Evolutionary conservation across 1,140 invertebrate species (phyloP).

Genomic region (Schlechtendalia chinensis): DNA sequence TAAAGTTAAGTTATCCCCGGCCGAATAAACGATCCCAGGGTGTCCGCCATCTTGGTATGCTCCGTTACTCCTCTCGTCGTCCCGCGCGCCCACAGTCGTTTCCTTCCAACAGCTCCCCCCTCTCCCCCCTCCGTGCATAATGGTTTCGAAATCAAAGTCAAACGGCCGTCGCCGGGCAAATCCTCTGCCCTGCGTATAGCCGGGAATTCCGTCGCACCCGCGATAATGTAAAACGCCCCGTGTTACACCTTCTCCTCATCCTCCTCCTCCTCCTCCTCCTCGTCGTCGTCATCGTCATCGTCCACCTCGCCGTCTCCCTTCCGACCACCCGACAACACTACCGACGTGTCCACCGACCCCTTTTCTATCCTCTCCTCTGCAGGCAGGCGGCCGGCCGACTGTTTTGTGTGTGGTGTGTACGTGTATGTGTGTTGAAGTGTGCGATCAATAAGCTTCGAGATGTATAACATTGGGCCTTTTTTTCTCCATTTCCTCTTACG

Average conservation of each 20-base stretch:
- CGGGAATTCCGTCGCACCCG: conserved; percentile 26
- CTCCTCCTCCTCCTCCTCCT: background rate
- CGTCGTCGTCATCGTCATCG: background rate
- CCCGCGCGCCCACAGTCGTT: background rate
- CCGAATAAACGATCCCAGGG: conserved; percentile 45
- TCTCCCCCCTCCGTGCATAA: background rate
- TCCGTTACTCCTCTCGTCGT: conserved; percentile 27
- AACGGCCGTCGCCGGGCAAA: conserved; percentile 45
- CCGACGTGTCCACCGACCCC: conserved; percentile 14
- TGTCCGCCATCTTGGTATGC: conserved; percentile 42
- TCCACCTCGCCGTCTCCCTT: background rate
- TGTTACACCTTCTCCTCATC: conserved; percentile 5
- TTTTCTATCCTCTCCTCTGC: background rate
- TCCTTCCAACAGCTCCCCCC: background rate
- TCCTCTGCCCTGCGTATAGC: conserved; percentile 24
- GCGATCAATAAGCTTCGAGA: conserved; percentile 45
- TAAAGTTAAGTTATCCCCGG: conserved; percentile 46
- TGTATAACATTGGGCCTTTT: conserved; percentile 22
- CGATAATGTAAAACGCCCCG: conserved; percentile 49
- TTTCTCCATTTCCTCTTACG: background rate
- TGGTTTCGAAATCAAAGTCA: conserved; percentile 49
- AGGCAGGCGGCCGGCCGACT: conserved; percentile 37
- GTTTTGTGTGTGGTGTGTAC: conserved; percentile 32
- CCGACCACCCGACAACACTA: background rate
- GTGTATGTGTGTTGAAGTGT: conserved; percentile 39